Percentiles rank a stretch among this genome's conserved stretches.
These are phyloP conservation scores for Chaetura pelagica DNA, from an alignment of 2,113 vertebrate species.

Conservation along the genomic window DNA sequence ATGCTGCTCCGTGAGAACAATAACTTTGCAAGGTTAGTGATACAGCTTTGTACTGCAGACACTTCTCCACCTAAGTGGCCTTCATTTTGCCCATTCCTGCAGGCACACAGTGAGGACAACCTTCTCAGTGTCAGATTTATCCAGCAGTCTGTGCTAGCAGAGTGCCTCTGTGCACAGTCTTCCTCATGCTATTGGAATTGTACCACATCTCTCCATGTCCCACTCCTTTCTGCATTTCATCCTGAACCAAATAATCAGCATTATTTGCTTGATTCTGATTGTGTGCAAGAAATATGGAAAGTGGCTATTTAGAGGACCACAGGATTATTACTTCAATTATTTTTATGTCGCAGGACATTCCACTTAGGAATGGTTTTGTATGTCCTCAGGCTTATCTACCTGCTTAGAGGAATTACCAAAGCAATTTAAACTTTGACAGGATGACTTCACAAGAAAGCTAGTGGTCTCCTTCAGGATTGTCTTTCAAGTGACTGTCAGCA, in stretches of 20 bases:
- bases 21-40: background rate
- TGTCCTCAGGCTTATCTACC: background rate
- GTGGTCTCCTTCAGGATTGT: background rate
- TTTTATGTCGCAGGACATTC: background rate
- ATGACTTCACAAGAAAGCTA: background rate
- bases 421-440: background rate
- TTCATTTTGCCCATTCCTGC: background rate
- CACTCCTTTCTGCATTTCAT: background rate
- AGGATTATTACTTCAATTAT: background rate
- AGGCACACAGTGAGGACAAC: too few species aligned
- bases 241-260: background rate
- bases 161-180: background rate
- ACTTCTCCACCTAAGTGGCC: background rate
- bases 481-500: conserved; percentile 25
- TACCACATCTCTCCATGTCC: background rate
- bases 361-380: background rate
- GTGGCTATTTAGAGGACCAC: background rate
- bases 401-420: background rate
- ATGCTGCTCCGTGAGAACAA: background rate
- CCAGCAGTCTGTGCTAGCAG: background rate
- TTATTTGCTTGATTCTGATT: background rate
- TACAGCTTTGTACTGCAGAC: background rate
- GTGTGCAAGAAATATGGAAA: background rate
- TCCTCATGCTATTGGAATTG: background rate
- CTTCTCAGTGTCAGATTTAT: background rate